Evolutionary conservation across 2,797 vertebrate species (phyloP).

Genomic region (Chrysolophus pictus): DNA sequence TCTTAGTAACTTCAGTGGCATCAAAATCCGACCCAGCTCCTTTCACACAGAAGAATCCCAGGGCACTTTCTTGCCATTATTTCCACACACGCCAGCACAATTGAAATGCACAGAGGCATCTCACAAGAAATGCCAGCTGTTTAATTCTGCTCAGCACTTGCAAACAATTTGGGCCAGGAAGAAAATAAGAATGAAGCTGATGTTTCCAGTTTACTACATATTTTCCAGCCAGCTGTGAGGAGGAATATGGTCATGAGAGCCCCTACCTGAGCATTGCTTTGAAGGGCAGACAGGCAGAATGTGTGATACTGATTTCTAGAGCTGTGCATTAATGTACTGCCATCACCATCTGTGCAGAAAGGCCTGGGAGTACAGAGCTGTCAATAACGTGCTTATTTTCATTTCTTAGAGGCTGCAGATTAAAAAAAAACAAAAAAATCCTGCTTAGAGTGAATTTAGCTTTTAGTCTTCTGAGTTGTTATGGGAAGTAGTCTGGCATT

Average conservation of each 20-base stretch:
- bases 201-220: neutral
- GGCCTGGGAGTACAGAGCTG: slow-evolving; percentile 11
- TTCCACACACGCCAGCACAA: neutral
- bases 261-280: slow-evolving; percentile 21
- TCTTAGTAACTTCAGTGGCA: neutral
- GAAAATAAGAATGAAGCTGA: neutral
- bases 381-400: neutral
- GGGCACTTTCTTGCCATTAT: neutral
- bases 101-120: slow-evolving; percentile 1
- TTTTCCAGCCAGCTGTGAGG: slow-evolving; percentile 32
- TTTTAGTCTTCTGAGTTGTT: slow-evolving; percentile 15
- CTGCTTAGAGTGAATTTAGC: neutral
- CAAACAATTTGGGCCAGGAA: neutral
- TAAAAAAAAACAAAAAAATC: neutral
- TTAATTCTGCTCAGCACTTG: neutral
- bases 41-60: neutral
- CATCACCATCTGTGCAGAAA: slow-evolving; percentile 49
- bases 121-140: neutral
- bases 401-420: slow-evolving; percentile 30
- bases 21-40: neutral
- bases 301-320: neutral
- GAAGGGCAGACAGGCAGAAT: neutral
- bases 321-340: neutral
- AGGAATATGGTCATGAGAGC: neutral
- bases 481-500: slow-evolving; percentile 6